These are phyloP conservation scores for Dasyurus viverrinus DNA, from an alignment of 2,113 vertebrate species.

Conservation along the genomic window DNA sequence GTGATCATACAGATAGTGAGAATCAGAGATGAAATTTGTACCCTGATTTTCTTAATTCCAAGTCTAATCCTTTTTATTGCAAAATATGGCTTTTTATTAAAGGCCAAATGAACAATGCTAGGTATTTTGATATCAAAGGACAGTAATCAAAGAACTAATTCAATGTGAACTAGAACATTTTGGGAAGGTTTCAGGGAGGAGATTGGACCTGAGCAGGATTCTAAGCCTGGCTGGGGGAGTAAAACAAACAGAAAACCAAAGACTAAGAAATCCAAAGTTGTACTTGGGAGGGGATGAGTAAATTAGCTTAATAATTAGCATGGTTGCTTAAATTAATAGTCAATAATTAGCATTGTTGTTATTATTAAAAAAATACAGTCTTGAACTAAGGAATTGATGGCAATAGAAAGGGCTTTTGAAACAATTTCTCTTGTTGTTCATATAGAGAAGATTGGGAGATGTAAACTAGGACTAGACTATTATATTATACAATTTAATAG, in stretches of 20 bases:
- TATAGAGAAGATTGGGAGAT: not conserved
- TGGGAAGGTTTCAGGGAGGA: conserved; percentile 5
- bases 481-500: too few relatives aligned
- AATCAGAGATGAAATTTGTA: not conserved
- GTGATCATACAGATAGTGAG: not conserved
- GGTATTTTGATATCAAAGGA: not conserved
- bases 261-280: not conserved
- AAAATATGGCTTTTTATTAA: not conserved
- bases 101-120: not conserved
- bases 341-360: not conserved
- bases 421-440: not conserved
- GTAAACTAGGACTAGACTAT: too few relatives aligned
- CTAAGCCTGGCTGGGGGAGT: not conserved
- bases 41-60: not conserved
- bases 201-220: not conserved
- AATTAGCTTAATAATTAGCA: not conserved
- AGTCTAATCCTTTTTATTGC: not conserved
- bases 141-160: too few relatives aligned
- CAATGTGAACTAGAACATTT: not conserved
- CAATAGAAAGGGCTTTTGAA: not conserved
- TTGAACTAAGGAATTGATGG: not conserved
- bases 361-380: not conserved
- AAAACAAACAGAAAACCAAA: not conserved
- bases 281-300: not conserved
- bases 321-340: not conserved